Conservation (phyloP, 2,888 invertebrate genomes). For the Fabriciana adippe region DNA sequence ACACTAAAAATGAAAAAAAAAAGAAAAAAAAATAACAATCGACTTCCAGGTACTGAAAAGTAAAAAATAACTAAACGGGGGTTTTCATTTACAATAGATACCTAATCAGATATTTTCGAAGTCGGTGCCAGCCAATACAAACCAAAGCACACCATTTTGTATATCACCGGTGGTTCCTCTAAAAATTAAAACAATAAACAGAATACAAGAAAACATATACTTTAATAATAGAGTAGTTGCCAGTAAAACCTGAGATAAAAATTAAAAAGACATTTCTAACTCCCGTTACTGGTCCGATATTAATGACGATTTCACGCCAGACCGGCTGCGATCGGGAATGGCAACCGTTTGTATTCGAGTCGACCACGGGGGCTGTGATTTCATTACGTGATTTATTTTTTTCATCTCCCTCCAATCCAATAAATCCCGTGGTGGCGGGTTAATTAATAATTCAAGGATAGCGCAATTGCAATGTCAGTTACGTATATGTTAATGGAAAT, state of each 20-base stretch:
- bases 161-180: no score
- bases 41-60: no score
- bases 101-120: no score
- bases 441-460: constrained; percentile 76
- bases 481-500: constrained; percentile 35
- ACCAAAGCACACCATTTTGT: no score
- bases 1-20: no score
- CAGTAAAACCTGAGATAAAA: constrained; percentile 7
- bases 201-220: neutral
- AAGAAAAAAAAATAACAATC: no score
- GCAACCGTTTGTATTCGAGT: constrained; percentile 60
- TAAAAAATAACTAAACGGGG: no score
- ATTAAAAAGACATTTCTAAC: constrained; percentile 23
- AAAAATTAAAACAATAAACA: neutral
- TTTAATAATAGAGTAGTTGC: constrained; percentile 8
- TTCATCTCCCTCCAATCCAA: constrained; percentile 66
- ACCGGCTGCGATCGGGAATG: constrained; percentile 54
- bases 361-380: constrained; percentile 63
- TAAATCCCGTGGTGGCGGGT: constrained; percentile 67
- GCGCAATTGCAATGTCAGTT: constrained; percentile 41
- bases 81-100: no score
- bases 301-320: constrained; percentile 73
- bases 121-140: no score
- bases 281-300: constrained; percentile 46
- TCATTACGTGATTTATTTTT: constrained; percentile 73